Base-by-base conservation (phyloP, 1,140 invertebrate genomes). In the Ips typographus region DNA sequence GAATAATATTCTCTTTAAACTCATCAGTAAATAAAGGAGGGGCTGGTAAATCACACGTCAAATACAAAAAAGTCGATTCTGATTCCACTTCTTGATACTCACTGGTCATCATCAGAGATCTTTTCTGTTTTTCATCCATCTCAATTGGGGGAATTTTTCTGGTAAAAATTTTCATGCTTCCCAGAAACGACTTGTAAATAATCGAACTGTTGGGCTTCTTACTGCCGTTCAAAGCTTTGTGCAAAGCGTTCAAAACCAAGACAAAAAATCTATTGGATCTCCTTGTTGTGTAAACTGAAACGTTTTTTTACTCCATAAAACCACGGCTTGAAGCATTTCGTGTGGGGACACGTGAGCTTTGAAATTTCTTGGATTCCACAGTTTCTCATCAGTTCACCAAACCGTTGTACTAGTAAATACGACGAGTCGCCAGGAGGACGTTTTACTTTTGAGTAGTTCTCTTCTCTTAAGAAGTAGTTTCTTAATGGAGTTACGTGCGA, bases 281-380 rank as follows among this genome's bases (percentile, higher is more conserved):
- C 96, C 95, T 88, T 99, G 98, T 79, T 97, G 90, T 1, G 96
- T 99, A 79, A 99, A 98, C 80, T 99, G 97, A 80, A 99, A 99
- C 74, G 90, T 89, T 78, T 99, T 99, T 80, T 96, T 94, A 76
- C 95, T 98, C 91, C 96, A 99, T 4, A 99, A 82, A 1, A 99
- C 98, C 41, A 99, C 96, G 42, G 98, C 95, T 83, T 99, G 98
- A 7, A 99, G 83, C 98, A 99, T 99, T 85, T 99, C 98, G 82
- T 99, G 98, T 0, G 98, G 98, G 60, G 96, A 98, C 1, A 99
- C 98, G 79, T 99, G 98, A 2, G 97, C 94, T 84, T 99, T 99
- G 78, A 99, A 99, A 79, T 99, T 99, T 65, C 95, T 84, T 0
- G 97, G 96, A 83, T 99, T 99, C 98, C 98, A 99, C 72, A 99